Percentiles rank a stretch among this genome's conserved stretches.
Evolutionary conservation across 2,888 invertebrate species (phyloP).

Genomic region (Lycia hirtaria): DNA sequence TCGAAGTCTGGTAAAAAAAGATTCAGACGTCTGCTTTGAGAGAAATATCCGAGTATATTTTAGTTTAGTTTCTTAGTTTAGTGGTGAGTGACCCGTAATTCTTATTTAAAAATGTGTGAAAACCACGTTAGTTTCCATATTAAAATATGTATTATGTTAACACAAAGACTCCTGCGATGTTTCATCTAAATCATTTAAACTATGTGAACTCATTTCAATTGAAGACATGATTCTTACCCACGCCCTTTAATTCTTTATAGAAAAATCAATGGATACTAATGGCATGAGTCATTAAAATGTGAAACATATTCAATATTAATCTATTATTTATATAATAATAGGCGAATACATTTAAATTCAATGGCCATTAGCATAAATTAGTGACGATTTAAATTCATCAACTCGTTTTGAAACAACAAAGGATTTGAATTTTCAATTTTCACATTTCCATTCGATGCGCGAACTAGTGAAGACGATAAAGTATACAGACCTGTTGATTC

Average conservation of each 20-base stretch:
- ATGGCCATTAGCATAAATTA: constrained; percentile 44
- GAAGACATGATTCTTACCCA: constrained; percentile 9
- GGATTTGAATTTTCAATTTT: constrained; percentile 31
- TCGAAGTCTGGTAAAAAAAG: too few relatives aligned
- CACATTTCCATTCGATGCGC: constrained; percentile 21
- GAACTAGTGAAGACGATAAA: not conserved
- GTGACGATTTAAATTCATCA: constrained; percentile 34
- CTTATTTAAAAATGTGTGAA: too few relatives aligned
- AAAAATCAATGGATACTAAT: constrained; percentile 40
- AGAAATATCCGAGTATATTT: too few relatives aligned
- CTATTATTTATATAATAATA: constrained; percentile 46
- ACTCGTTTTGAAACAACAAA: constrained; percentile 32
- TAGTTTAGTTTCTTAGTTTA: too few relatives aligned
- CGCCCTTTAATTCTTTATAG: constrained; percentile 14
- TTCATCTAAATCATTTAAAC: too few relatives aligned
- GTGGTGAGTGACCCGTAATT: too few relatives aligned
- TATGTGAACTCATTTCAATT: constrained; percentile 2
- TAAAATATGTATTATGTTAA: too few relatives aligned
- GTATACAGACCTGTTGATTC: constrained; percentile 10
- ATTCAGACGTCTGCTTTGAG: too few relatives aligned
- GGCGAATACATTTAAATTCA: constrained; percentile 45
- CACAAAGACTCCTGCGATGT: too few relatives aligned
- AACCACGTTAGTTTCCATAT: too few relatives aligned
- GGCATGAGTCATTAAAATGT: constrained; percentile 44
- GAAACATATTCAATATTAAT: constrained; percentile 40